Evolutionary conservation across 2,888 invertebrate species (phyloP), one percentile per base, ranked within the genome.

Genomic region (Eudemis profundana): DNA sequence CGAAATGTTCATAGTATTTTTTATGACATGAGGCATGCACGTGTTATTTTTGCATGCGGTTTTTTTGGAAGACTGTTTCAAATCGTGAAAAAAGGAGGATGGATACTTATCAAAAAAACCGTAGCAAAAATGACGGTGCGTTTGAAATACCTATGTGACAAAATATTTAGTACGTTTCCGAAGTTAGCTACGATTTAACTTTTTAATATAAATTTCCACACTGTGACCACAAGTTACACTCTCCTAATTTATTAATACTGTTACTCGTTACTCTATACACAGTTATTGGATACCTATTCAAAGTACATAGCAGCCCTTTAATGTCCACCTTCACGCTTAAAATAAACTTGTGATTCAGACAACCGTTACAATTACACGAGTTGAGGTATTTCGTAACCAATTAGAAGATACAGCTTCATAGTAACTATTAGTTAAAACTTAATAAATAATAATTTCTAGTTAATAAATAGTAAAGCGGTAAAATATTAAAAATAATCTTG

Each of bases 361-460:
- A 79, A 82, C 78, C 82, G 78, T 72, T 69, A 75, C 67, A 74
- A 69, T 74, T 73, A 76, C 72, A 75, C 77, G 67, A 77, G 74
- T 72, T 79, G 83, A 83, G 85, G 85, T 85, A 69, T 77, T 79
- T 74, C 78, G 79, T 77, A 81, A 81, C 78, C 78, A 69, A 71
- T 56, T 59, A 62, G 68, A 65, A 69, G 61, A 70, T 71, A 77
- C 76, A 78, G 70, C 70, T 70, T 70, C 72, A 70, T 72, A 73
- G 69, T 72, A 66, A 72, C 78, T 81, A 79, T 74, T 74, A 77
- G 75, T 81, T 79, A 81, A 82, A 83, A 86, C 84, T 83, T 83
- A 84, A 85, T 88, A 83, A 87, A 87, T 85, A 87, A 86, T 88
- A 87, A 78, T 74, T 78, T 76, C 87, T 89, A 86, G 78, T 84